These are phyloP conservation scores for Pheucticus melanocephalus DNA, from an alignment of 2,113 vertebrate genomes.

Conservation along the genomic window DNA sequence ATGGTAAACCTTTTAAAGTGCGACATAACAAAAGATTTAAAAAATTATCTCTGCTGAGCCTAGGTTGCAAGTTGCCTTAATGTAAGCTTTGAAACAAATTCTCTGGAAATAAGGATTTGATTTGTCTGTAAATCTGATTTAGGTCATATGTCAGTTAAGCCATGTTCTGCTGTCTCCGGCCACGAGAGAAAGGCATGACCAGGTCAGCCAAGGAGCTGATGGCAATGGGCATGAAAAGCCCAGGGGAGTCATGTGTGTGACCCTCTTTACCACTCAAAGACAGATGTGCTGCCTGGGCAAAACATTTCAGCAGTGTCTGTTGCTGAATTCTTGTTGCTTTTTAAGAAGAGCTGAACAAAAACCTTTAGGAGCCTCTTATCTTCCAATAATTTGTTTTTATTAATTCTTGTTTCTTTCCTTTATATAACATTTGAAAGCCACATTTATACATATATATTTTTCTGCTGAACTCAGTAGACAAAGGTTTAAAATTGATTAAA, in stretches of 20 bases:
- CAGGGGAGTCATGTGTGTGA: neutral
- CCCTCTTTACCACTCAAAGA: neutral
- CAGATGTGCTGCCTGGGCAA: neutral
- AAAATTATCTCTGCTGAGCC: neutral
- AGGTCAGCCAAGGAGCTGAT: neutral
- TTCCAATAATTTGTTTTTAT: neutral
- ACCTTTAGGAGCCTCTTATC: neutral
- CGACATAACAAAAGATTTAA: neutral
- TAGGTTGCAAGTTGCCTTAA: slow-evolving; percentile 23
- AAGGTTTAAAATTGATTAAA: neutral
- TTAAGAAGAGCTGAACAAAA: neutral
- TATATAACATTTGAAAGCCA: neutral
- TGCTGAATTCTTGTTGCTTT: neutral
- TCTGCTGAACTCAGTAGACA: neutral
- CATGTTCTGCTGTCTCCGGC: neutral
- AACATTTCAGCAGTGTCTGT: neutral
- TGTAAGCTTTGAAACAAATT: slow-evolving; percentile 38
- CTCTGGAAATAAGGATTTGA: slow-evolving; percentile 4
- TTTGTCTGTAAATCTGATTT: slow-evolving; percentile 56
- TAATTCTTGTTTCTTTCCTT: neutral
- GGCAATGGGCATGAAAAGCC: neutral
- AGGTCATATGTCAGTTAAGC: slow-evolving; percentile 45
- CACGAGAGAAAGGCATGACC: neutral
- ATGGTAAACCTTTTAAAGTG: neutral
- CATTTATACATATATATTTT: neutral